Evolutionary conservation across 2,113 vertebrate genomes (phyloP).

Genomic region (Hippocampus barbouri): DNA sequence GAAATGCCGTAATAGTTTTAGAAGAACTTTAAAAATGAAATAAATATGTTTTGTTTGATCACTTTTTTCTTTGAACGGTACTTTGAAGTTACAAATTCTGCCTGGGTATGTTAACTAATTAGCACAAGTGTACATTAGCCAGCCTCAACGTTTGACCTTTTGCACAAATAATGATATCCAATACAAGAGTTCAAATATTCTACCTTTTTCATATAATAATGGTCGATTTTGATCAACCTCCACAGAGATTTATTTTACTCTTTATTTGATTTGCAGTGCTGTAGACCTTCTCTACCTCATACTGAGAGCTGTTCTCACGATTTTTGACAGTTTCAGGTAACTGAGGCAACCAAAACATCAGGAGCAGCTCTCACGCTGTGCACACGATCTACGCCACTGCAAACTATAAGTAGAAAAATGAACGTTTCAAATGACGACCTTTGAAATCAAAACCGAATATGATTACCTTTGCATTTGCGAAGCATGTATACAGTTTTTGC

Average conservation of each 20-base stretch:
- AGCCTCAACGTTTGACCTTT: neutral
- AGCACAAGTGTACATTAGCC: neutral
- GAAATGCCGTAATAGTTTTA: neutral
- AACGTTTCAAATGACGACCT: neutral
- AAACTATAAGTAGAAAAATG: neutral
- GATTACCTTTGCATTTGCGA: neutral
- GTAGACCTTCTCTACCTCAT: neutral
- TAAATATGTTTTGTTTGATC: too few species aligned
- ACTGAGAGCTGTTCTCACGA: neutral
- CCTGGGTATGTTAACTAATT: neutral
- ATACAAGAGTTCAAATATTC: neutral
- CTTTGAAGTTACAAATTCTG: neutral
- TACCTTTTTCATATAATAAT: neutral
- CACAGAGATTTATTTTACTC: neutral
- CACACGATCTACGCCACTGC: neutral
- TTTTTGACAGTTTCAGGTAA: neutral
- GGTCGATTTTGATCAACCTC: neutral
- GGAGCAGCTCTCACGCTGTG: neutral
- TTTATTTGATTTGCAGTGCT: neutral
- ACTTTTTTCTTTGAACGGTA: too few species aligned
- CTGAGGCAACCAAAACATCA: neutral
- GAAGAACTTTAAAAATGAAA: too few species aligned
- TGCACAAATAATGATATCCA: neutral
- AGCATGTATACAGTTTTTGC: neutral
- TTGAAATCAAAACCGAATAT: neutral